Conservation (phyloP, 2,113 vertebrate species). For the Micronycteris hirsuta region DNA sequence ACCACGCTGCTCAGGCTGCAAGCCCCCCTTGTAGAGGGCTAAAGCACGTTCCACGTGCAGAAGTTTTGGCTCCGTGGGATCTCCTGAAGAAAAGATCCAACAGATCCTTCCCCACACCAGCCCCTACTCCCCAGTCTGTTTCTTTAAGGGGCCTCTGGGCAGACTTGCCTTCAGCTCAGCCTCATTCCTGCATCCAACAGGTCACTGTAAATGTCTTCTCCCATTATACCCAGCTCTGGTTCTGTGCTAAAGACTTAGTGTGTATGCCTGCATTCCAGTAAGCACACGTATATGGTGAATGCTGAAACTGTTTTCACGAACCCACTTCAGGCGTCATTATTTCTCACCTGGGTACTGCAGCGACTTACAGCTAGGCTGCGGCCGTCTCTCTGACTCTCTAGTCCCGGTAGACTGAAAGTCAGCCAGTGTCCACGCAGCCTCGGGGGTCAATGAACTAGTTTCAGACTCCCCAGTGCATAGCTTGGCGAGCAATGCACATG, state of each 20-base stretch:
- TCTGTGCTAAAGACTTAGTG: not conserved
- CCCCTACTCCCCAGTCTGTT: not conserved
- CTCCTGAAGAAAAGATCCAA: not conserved
- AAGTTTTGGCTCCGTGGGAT: too few species aligned
- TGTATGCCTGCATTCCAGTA: too few species aligned
- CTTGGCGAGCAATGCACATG: rapidly evolving
- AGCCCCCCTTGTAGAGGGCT: not conserved
- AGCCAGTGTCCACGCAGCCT: not conserved
- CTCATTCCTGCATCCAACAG: not conserved
- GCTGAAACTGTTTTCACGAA: not conserved
- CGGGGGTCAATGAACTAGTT: not conserved
- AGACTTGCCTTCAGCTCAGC: not conserved
- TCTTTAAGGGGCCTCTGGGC: not conserved
- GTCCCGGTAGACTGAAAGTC: not conserved
- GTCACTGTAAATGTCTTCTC: not conserved
- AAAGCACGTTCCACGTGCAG: not conserved
- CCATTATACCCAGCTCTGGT: not conserved
- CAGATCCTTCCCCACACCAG: not conserved
- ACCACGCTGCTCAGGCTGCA: not conserved
- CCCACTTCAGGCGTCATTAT: not conserved
- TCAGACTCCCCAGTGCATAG: not conserved
- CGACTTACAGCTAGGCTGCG: not conserved
- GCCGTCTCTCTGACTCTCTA: not conserved
- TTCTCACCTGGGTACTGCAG: not conserved
- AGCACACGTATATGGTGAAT: not conserved